Conservation (phyloP, 2,113 vertebrate species). For the Stigmatopora argus region DNA sequence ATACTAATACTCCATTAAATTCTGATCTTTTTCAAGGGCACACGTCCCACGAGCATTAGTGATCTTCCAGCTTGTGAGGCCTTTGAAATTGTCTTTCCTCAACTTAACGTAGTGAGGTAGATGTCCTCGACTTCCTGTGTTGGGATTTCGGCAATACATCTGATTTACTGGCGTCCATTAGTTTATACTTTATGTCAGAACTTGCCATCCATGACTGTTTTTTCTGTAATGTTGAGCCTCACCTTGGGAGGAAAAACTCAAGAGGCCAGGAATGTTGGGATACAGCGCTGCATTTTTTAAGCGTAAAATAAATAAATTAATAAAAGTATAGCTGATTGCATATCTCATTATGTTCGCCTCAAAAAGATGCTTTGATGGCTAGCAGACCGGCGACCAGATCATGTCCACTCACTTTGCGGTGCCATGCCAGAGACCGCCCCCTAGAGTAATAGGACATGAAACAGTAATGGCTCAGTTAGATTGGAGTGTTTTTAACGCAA, state of each 20-base stretch:
- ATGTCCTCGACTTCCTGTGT: conserved; percentile 20
- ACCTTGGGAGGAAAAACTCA: no score
- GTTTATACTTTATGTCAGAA: no score
- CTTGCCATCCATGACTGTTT: no score
- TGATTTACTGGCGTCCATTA: no score
- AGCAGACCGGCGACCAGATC: conserved; percentile 63
- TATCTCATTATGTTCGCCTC: conserved; percentile 43
- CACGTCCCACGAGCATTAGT: background rate
- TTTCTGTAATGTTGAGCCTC: no score
- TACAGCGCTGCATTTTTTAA: background rate
- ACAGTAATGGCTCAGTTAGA: no score
- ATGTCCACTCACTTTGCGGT: conserved; percentile 69
- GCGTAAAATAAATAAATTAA: background rate
- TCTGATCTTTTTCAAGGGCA: background rate
- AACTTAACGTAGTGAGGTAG: conserved; percentile 36
- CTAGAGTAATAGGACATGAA: conserved; percentile 46
- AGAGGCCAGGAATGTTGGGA: background rate
- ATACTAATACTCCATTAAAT: background rate
- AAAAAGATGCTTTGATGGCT: conserved; percentile 70
- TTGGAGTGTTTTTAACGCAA: no score
- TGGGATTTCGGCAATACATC: no score
- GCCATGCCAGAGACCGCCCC: conserved; percentile 74
- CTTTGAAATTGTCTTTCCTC: no score
- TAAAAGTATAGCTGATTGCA: background rate
- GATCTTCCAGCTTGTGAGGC: no score